phyloP scores from a whole-genome alignment of 2,888 invertebrate species.

The Caenorhabditis plicata region DNA sequence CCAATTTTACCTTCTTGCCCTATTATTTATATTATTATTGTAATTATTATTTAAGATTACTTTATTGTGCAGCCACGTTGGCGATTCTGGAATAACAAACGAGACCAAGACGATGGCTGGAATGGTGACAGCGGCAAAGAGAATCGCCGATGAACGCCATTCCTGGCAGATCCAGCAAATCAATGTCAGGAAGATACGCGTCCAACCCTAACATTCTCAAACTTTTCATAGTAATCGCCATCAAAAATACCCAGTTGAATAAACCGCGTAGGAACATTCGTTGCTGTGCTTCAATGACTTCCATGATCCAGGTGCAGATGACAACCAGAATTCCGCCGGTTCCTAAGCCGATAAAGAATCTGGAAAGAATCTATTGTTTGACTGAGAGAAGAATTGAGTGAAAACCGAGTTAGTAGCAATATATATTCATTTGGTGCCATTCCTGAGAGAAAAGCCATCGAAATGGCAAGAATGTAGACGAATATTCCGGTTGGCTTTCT shows the following conservation, averaged over 20 bases:
- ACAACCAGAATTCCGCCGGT: constrained; percentile 53
- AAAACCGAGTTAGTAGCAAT: background rate
- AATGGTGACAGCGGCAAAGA: constrained; percentile 35
- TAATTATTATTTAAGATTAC: background rate
- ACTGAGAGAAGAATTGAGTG: background rate
- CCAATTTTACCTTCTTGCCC: constrained; percentile 29
- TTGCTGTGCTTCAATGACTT: constrained; percentile 57
- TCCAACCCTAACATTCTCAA: no score
- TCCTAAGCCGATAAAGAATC: constrained; percentile 52
- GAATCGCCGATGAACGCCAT: constrained; percentile 51
- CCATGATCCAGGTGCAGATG: constrained; percentile 59
- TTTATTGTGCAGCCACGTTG: constrained; percentile 60
- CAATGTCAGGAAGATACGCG: constrained; percentile 45
- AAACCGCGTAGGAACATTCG: constrained; percentile 59
- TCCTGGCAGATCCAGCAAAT: constrained; percentile 47
- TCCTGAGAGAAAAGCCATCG: background rate
- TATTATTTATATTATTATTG: background rate
- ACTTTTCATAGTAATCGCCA: no score
- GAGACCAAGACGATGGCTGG: constrained; percentile 52
- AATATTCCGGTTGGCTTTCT: constrained; percentile 34
- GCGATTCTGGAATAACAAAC: constrained; percentile 59
- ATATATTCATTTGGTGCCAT: no score
- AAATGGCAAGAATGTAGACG: constrained; percentile 34
- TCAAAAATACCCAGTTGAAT: constrained; percentile 60
- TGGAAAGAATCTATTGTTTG: constrained; percentile 2